Evolutionary conservation across 2,888 invertebrate genomes (phyloP).

Genomic region (Drosophila villosipedis): DNA sequence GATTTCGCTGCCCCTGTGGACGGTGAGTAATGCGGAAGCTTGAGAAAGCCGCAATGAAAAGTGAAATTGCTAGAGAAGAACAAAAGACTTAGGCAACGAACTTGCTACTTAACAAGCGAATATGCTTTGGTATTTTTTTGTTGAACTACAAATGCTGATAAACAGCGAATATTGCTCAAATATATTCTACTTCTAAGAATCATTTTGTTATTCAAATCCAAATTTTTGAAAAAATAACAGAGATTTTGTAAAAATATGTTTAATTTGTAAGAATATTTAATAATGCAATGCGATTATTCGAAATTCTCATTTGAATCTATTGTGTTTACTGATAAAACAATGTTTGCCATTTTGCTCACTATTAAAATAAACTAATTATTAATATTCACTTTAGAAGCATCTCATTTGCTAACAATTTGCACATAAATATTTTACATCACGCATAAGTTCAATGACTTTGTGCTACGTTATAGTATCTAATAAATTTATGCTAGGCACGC

Average conservation of each 20-base stretch:
- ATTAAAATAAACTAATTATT: not conserved
- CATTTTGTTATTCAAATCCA: not conserved
- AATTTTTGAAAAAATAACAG: not conserved
- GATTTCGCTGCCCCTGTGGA: conserved; percentile 8
- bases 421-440: conserved; percentile 27
- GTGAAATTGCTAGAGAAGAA: conserved; percentile 40
- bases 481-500: conserved; percentile 66
- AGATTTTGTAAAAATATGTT: not conserved
- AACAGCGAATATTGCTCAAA: not conserved
- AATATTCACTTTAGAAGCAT: conserved; percentile 2
- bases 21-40: conserved; percentile 53
- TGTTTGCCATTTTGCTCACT: not conserved
- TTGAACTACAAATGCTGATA: not conserved
- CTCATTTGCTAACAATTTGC: conserved; percentile 7
- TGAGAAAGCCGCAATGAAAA: conserved; percentile 22
- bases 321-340: not conserved
- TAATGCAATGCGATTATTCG: not conserved
- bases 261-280: not conserved
- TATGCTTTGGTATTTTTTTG: not conserved
- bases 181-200: not conserved
- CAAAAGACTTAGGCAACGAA: conserved; percentile 65
- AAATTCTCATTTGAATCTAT: not conserved
- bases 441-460: conserved; percentile 62
- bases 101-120: conserved; percentile 1
- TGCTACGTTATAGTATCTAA: conserved; percentile 1